Percentiles rank a stretch among this genome's conserved stretches.
phyloP scores from a whole-genome alignment of 2,113 vertebrate species.

The Leptosomus discolor region DNA sequence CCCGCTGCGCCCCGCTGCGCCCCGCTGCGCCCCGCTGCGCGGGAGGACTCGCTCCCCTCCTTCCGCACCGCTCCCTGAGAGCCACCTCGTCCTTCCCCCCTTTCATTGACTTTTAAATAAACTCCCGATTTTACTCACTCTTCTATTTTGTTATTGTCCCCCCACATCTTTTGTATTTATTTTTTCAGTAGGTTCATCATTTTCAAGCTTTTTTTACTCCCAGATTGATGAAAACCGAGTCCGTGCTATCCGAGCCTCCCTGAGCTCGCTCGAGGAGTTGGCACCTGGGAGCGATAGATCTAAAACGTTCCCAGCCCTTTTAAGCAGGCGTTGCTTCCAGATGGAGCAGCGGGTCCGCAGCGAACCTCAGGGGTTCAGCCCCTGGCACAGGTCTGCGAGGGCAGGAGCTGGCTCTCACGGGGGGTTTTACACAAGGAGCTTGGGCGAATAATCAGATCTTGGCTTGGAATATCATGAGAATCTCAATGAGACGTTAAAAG shows the following conservation, averaged over 20 bases:
- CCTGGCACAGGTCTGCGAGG: accelerated
- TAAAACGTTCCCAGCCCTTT: accelerated
- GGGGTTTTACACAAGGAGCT: background rate
- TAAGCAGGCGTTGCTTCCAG: accelerated
- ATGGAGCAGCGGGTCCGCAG: accelerated
- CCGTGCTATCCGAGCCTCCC: accelerated
- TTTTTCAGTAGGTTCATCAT: background rate
- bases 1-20: too few relatives aligned
- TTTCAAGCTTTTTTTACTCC: accelerated
- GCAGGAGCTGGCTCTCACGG: background rate
- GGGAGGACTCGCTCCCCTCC: too few relatives aligned
- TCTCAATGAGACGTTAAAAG: background rate
- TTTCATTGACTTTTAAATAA: background rate
- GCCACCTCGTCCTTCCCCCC: too few relatives aligned
- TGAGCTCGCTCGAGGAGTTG: accelerated
- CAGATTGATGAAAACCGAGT: accelerated
- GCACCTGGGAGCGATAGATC: accelerated
- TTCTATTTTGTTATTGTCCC: accelerated
- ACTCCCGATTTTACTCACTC: accelerated
- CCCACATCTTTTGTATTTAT: accelerated
- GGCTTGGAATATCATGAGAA: background rate
- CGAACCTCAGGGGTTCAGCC: background rate
- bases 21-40: too few relatives aligned
- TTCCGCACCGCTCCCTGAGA: too few relatives aligned
- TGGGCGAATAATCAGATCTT: background rate